phyloP scores from a whole-genome alignment of 2,888 invertebrate species.

The Megastigmus dorsalis region DNA sequence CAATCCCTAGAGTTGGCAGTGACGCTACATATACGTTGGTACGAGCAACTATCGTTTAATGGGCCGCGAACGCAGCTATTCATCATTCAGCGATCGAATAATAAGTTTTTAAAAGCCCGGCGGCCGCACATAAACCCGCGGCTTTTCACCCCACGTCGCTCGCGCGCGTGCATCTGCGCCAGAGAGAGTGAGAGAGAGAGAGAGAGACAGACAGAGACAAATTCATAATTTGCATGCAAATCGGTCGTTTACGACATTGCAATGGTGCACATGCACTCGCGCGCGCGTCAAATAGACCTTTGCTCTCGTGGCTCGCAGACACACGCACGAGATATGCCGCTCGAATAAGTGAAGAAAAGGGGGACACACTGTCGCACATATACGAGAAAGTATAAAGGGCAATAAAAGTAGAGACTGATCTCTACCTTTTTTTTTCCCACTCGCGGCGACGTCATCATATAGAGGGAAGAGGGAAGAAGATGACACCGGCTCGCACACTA shows the following conservation, averaged over 20 bases:
- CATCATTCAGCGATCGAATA: neutral
- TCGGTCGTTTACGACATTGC: neutral
- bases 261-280: neutral
- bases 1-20: too few relatives aligned
- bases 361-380: neutral
- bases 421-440: too few relatives aligned
- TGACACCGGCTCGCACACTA: constrained; percentile 15
- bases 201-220: too few relatives aligned
- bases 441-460: neutral
- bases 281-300: neutral
- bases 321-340: too few relatives aligned
- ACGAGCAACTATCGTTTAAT: neutral
- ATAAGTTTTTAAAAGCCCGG: too few relatives aligned
- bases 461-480: too few relatives aligned
- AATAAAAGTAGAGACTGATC: too few relatives aligned
- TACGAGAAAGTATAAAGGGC: too few relatives aligned
- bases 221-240: constrained; percentile 13
- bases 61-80: neutral
- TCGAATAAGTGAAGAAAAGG: neutral
- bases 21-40: too few relatives aligned
- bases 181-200: too few relatives aligned
- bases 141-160: neutral
- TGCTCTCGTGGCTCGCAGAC: neutral
- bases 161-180: neutral
- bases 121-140: too few relatives aligned